Conservation (phyloP, 1,140 invertebrate genomes). For the Drosophila mauritiana region DNA sequence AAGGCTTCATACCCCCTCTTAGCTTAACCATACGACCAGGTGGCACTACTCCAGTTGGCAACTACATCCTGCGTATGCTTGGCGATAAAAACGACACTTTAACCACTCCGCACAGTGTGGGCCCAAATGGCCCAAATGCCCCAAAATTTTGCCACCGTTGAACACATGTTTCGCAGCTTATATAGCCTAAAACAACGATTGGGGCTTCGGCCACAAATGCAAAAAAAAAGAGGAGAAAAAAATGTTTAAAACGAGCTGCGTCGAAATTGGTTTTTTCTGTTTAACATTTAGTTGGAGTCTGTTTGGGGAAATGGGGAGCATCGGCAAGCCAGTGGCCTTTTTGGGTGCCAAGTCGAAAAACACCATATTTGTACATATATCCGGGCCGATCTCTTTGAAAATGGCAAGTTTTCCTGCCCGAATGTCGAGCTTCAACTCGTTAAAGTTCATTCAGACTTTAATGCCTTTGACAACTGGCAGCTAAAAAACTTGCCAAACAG, state of each 20-base stretch:
- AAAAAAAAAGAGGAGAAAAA: background rate
- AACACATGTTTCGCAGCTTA: conserved; percentile 29
- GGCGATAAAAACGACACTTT: conserved; percentile 7
- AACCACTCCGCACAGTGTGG: conserved; percentile 3
- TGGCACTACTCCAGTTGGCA: background rate
- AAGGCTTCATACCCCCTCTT: no score
- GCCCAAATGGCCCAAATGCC: conserved; percentile 9
- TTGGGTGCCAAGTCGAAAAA: background rate
- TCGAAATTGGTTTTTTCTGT: conserved; percentile 23
- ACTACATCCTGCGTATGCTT: background rate
- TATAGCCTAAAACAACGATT: conserved; percentile 13
- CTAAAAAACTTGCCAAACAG: background rate
- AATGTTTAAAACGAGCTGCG: background rate
- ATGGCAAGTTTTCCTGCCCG: background rate
- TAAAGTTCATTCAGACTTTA: conserved; percentile 17
- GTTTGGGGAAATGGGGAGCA: background rate
- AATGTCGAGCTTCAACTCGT: conserved; percentile 5
- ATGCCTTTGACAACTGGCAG: conserved; percentile 12
- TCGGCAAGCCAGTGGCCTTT: no score
- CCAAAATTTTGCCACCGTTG: background rate
- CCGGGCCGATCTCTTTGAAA: background rate
- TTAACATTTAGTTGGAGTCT: conserved; percentile 14
- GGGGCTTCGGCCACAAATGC: background rate
- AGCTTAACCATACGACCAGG: background rate
- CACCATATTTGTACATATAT: background rate